Evolutionary conservation across 2,113 vertebrate species (phyloP).

Genomic region (Butorides virescens): DNA sequence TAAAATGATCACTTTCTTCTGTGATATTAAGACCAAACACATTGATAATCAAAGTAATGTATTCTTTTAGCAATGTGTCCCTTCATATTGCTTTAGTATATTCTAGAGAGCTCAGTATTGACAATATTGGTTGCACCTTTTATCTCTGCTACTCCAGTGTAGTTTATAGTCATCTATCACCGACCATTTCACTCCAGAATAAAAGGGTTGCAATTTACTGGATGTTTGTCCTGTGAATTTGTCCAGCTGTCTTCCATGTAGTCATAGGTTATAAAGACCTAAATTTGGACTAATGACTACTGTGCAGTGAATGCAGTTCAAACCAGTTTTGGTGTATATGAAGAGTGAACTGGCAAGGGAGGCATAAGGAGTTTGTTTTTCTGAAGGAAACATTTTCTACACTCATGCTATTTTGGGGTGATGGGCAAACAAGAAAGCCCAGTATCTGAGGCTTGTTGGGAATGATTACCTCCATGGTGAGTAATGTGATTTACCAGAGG

Average conservation of each 20-base stretch:
- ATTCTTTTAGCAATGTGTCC: background rate
- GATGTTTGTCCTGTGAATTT: background rate
- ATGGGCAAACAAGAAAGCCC: background rate
- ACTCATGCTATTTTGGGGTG: background rate
- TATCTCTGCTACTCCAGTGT: background rate
- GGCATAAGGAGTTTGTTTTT: background rate
- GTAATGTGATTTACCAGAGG: background rate
- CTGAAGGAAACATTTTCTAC: background rate
- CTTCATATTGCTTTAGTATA: background rate
- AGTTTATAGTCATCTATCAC: background rate
- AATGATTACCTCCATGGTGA: background rate
- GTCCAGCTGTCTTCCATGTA: background rate
- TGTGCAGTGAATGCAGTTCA: background rate
- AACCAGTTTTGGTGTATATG: background rate
- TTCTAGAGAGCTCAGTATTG: background rate
- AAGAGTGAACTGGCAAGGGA: background rate
- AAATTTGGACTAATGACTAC: background rate
- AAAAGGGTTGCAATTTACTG: background rate
- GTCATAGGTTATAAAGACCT: background rate
- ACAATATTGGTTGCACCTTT: background rate
- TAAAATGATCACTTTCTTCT: background rate
- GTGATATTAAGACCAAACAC: background rate
- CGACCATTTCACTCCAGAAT: background rate
- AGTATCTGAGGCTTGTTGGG: background rate
- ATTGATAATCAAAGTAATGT: background rate